phyloP scores from a whole-genome alignment of 2,797 vertebrate species.

The Tachyglossus aculeatus region DNA sequence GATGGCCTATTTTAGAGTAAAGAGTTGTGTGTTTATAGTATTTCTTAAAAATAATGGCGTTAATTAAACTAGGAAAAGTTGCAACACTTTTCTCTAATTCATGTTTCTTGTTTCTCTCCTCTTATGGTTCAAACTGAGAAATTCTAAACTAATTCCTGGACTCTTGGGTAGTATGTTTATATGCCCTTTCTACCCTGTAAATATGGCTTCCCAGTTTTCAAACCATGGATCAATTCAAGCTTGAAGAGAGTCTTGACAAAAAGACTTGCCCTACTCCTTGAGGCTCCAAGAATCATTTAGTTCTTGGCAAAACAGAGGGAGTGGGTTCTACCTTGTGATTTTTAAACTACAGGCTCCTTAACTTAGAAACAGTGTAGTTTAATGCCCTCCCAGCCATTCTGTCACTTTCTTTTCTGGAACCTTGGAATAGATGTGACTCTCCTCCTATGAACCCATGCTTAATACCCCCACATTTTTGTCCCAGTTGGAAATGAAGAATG shows the following conservation, averaged over 20 bases:
- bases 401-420: too few relatives aligned
- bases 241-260: background rate
- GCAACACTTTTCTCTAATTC: constrained; percentile 53
- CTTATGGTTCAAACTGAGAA: constrained; percentile 55
- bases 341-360: too few relatives aligned
- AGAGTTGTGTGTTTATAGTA: background rate
- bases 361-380: too few relatives aligned
- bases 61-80: constrained; percentile 30
- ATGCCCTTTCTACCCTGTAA: constrained; percentile 46
- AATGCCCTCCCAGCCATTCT: too few relatives aligned
- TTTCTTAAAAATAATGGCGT: constrained; percentile 14
- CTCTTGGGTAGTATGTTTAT: constrained; percentile 39
- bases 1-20: background rate
- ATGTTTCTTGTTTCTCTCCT: constrained; percentile 49
- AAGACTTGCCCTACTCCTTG: background rate
- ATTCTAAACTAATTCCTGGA: constrained; percentile 70
- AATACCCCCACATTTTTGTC: too few relatives aligned
- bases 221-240: too few relatives aligned
- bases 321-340: too few relatives aligned
- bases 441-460: too few relatives aligned
- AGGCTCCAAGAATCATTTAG: constrained; percentile 7
- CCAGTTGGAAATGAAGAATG: too few relatives aligned
- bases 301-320: constrained; percentile 28
- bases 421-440: too few relatives aligned
- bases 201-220: too few relatives aligned